phyloP scores from a whole-genome alignment of 2,888 invertebrate genomes.

The Leptopterna dolabrata region DNA sequence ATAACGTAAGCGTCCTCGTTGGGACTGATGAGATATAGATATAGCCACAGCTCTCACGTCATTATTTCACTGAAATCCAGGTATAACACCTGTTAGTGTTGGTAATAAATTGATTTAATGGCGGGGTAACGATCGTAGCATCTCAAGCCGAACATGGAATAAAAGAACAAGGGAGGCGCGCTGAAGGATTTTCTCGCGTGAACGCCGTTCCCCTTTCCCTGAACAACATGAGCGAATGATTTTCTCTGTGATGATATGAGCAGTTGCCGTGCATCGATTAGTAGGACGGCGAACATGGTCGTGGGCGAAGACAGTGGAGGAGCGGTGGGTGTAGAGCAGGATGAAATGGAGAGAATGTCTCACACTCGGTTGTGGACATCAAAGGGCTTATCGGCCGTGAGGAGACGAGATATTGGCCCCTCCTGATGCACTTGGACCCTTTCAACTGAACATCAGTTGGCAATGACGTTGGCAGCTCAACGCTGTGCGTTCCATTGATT shows the following conservation, averaged over 20 bases:
- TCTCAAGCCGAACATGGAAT: neutral
- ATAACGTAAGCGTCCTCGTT: too few relatives aligned
- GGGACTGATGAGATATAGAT: too few relatives aligned
- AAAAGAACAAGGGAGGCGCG: neutral
- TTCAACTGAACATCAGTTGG: slow-evolving; percentile 13
- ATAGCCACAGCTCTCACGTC: too few relatives aligned
- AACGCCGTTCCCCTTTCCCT: neutral
- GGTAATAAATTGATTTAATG: too few relatives aligned
- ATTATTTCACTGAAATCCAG: too few relatives aligned
- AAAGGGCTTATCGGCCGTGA: slow-evolving; percentile 27
- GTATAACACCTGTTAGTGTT: too few relatives aligned
- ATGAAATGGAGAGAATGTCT: slow-evolving; percentile 37
- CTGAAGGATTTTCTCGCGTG: slow-evolving; percentile 7
- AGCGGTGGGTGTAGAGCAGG: neutral
- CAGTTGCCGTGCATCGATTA: slow-evolving; percentile 29
- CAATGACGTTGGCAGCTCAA: neutral
- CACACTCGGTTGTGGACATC: slow-evolving; percentile 35
- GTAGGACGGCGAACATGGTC: slow-evolving; percentile 3
- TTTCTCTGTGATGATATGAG: slow-evolving; percentile 41
- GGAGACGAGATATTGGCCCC: slow-evolving; percentile 31
- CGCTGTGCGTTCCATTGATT: neutral
- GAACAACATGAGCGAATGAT: slow-evolving; percentile 30
- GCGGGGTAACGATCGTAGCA: neutral
- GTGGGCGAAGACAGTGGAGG: neutral
- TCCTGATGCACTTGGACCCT: slow-evolving; percentile 28